These are phyloP conservation scores for Aphaenogaster ashmeadi DNA, from an alignment of 1,140 invertebrate species.

Conservation along the genomic window DNA sequence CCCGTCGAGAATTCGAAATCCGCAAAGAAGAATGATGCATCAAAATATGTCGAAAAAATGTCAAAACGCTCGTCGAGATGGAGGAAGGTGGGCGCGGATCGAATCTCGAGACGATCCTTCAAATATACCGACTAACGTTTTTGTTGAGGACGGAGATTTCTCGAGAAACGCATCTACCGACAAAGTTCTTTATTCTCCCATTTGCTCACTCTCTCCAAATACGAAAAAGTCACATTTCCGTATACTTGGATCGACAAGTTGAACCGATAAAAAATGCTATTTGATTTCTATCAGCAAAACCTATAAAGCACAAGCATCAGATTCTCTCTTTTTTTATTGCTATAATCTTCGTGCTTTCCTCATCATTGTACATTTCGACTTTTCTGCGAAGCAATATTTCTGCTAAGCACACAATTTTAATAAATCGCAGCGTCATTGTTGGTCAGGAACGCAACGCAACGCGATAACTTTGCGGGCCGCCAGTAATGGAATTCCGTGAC, in stretches of 20 bases:
- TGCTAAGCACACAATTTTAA: not conserved
- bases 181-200: not conserved
- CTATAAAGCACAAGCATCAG: not conserved
- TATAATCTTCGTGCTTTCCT: not conserved
- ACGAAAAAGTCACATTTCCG: conserved; percentile 8
- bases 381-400: not conserved
- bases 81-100: conserved; percentile 38
- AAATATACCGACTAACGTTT: conserved; percentile 2
- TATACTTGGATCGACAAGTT: not conserved
- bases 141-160: conserved; percentile 32
- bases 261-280: not conserved
- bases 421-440: conserved; percentile 1
- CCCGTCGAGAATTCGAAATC: conserved; percentile 62
- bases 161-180: not conserved
- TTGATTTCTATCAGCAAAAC: not conserved
- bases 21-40: conserved; percentile 72
- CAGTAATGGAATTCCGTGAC: conserved; percentile 49
- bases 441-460: not conserved
- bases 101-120: conserved; percentile 46
- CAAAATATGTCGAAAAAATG: conserved; percentile 82
- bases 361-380: not conserved
- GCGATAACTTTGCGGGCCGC: not conserved
- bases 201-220: conserved; percentile 6
- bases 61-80: conserved; percentile 76
- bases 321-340: not conserved